Evolutionary conservation across 2,113 vertebrate genomes (phyloP), one percentile per base, ranked within the genome.

Genomic region (Charina bottae): DNA sequence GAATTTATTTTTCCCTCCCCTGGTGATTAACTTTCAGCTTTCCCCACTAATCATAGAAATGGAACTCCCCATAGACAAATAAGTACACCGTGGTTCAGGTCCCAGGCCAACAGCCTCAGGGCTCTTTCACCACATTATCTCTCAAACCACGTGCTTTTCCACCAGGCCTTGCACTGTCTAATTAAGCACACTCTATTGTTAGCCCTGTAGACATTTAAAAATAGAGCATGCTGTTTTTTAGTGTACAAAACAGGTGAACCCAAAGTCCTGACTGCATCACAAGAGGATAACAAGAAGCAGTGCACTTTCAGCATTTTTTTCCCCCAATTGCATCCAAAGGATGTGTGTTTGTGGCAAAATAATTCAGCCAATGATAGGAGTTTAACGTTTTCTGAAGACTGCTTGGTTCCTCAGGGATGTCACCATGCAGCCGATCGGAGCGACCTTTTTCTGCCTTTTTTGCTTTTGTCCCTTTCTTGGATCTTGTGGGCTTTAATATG

Each of bases 11-110:
- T 78, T 24, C 42, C 19, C 85, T 42, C 21, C 42, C 24, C 55
- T 56, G 9, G 83, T 72, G 42, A 46, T 46, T 87, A 89, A 93
- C 55, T 60, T 89, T 72, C 93, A 92, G 83, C 85, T 53, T 21
- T 90, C 26, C 62, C 13, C n/a, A 59, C 85, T n/a, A 87, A 58
- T 13, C 21, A 28, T 21, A 59, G 26, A n/a, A 93, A 24, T 21
- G 37, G 56, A 60, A 78, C 56, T 53, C 84, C 62, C 23, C 58
- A 58, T 0, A 89, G 86, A 92, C 23, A 93, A 90, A 90, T 58
- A 89, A 92, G 64, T 28, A 1, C 0, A 90, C 72, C 93, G 24
- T 90, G 1, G 17, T 1, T 89, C 89, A 49, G 33, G 87, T 60
- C 64, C 9, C 9, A 24, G 26, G 28, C 1, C 2, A 89, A 78